Evolutionary conservation across 2,113 vertebrate genomes (phyloP).

Genomic region (Ceyx margarethae): DNA sequence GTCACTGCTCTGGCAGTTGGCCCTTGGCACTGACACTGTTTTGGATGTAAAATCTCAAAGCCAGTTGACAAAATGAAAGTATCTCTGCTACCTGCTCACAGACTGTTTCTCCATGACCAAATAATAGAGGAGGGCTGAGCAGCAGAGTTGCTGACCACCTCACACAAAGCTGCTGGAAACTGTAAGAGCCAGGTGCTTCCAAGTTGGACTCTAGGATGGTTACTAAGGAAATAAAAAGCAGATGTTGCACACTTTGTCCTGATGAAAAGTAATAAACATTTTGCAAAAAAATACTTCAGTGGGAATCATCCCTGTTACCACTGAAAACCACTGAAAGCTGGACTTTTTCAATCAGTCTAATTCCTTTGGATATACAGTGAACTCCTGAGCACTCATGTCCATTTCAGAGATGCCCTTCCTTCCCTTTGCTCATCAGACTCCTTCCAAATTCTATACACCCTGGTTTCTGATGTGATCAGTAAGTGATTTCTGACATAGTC

Average conservation of each 20-base stretch:
- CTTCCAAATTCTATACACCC: neutral
- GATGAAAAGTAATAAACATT: neutral
- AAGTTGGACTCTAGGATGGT: neutral
- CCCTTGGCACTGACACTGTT: neutral
- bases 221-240: neutral
- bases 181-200: neutral
- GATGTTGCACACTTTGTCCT: neutral
- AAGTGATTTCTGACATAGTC: neutral
- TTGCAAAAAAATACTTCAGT: neutral
- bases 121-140: neutral
- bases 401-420: neutral
- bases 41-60: neutral
- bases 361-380: neutral
- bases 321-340: neutral
- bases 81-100: neutral
- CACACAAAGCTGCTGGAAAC: neutral
- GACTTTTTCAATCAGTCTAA: neutral
- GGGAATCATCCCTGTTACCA: neutral
- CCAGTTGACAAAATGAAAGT: neutral
- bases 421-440: accelerated
- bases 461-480: neutral
- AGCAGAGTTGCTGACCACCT: neutral
- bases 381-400: accelerated
- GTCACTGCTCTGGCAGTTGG: neutral
- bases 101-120: neutral